A percentile compares a stretch with the other conserved stretches of the same genome.
Conservation (phyloP, 2,888 invertebrate genomes). For the Malacosoma neustria region DNA sequence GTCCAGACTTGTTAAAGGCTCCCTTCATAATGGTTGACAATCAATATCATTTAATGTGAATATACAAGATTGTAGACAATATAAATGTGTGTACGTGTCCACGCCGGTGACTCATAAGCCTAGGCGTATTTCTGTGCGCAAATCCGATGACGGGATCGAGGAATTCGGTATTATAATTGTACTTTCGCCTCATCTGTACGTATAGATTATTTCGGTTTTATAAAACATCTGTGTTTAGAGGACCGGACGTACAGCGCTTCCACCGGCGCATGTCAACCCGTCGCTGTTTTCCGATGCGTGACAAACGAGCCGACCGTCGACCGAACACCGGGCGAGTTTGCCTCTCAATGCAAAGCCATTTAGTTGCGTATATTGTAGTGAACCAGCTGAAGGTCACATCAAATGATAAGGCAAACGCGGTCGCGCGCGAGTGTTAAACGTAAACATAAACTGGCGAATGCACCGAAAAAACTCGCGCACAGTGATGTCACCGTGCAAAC, state of each 20-base stretch:
- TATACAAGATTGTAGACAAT: too few relatives aligned
- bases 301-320: neutral
- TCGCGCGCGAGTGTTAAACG: constrained; percentile 48
- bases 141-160: constrained; percentile 5
- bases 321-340: constrained; percentile 4
- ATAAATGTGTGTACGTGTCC: constrained; percentile 31
- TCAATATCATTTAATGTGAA: too few relatives aligned
- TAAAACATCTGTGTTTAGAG: constrained; percentile 9
- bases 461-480: constrained; percentile 54
- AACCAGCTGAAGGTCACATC: constrained; percentile 42
- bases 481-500: constrained; percentile 71
- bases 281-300: neutral
- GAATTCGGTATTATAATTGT: neutral
- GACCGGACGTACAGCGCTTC: constrained; percentile 22
- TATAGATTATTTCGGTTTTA: neutral
- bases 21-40: too few relatives aligned
- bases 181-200: constrained; percentile 13
- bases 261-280: constrained; percentile 15
- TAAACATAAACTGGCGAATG: constrained; percentile 59
- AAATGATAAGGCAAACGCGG: constrained; percentile 37
- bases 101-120: constrained; percentile 33
- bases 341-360: constrained; percentile 3
- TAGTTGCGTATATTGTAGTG: constrained; percentile 19
- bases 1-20: constrained; percentile 31
- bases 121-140: constrained; percentile 29